A percentile compares a stretch with the other conserved stretches of the same genome.
Conservation (phyloP, 2,888 invertebrate genomes). For the Plemyria rubiginata region DNA sequence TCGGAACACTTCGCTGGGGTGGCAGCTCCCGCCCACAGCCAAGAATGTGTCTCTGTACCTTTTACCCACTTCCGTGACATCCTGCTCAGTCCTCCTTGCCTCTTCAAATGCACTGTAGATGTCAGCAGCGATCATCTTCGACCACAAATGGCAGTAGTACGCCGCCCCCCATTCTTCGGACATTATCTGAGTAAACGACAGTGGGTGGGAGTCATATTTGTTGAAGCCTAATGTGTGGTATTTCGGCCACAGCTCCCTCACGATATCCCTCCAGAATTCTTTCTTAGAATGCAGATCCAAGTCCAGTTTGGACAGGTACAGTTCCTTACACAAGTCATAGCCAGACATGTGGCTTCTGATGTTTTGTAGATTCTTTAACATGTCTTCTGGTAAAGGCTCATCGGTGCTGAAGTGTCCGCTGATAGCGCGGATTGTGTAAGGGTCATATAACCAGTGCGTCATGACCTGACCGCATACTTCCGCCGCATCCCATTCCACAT, state of each 20-base stretch:
- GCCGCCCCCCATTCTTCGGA: slow-evolving; percentile 93
- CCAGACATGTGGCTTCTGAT: slow-evolving; percentile 91
- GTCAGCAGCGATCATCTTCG: slow-evolving; percentile 95
- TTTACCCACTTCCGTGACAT: slow-evolving; percentile 85
- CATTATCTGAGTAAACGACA: slow-evolving; percentile 93
- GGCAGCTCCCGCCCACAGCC: slow-evolving; percentile 91
- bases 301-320: slow-evolving; percentile 93
- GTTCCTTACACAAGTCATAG: slow-evolving; percentile 90
- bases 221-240: slow-evolving; percentile 91
- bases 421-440: slow-evolving; percentile 84
- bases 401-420: slow-evolving; percentile 91
- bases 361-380: slow-evolving; percentile 86
- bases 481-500: slow-evolving; percentile 97
- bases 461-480: slow-evolving; percentile 93
- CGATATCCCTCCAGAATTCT: slow-evolving; percentile 93
- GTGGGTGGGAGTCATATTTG: slow-evolving; percentile 92
- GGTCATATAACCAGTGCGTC: slow-evolving; percentile 91
- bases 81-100: slow-evolving; percentile 80
- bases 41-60: slow-evolving; percentile 94
- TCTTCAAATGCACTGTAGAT: slow-evolving; percentile 94
- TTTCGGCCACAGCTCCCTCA: slow-evolving; percentile 91
- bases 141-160: slow-evolving; percentile 94
- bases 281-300: slow-evolving; percentile 91
- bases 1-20: slow-evolving; percentile 94
- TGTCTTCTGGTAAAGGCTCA: slow-evolving; percentile 87